Percentiles rank a stretch among this genome's conserved stretches.
Conservation (phyloP, 35 echinoderm and acorn worm genomes). For the Apostichopus japonicus region DNA sequence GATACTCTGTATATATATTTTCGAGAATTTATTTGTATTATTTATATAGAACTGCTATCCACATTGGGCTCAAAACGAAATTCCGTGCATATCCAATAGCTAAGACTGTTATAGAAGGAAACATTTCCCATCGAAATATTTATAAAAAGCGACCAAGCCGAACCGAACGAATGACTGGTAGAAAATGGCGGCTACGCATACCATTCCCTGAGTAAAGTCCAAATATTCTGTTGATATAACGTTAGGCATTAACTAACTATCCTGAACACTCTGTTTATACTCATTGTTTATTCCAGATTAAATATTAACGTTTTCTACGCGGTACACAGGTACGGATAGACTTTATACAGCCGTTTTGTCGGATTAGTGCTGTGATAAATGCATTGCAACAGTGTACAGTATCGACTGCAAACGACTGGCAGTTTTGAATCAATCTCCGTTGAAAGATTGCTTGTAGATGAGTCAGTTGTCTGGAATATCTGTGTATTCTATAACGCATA, state of each 20-base stretch:
- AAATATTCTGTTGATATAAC: slow-evolving; percentile 22
- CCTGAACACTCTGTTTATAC: neutral
- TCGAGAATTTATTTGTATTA: too few relatives aligned
- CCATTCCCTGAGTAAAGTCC: slow-evolving; percentile 12
- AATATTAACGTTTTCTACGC: slow-evolving; percentile 30
- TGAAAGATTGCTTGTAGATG: slow-evolving; percentile 7
- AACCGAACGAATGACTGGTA: neutral
- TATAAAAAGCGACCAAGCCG: too few relatives aligned
- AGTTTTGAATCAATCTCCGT: neutral
- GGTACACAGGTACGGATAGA: neutral
- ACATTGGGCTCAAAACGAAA: too few relatives aligned
- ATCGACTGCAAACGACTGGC: neutral
- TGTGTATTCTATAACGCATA: neutral
- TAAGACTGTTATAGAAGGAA: too few relatives aligned
- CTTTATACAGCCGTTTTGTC: neutral
- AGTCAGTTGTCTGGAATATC: slow-evolving; percentile 15
- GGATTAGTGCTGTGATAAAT: neutral
- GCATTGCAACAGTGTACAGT: neutral
- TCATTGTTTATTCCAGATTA: slow-evolving; percentile 15
- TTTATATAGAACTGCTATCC: too few relatives aligned
- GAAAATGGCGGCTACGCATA: neutral
- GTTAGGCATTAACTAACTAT: slow-evolving; percentile 18
- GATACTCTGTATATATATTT: too few relatives aligned
- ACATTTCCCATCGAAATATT: too few relatives aligned
- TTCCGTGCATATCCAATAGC: too few relatives aligned